Percentiles rank a stretch among this genome's conserved stretches.
phyloP scores from a whole-genome alignment of 2,888 invertebrate genomes.

The Mimachlamys varia region DNA sequence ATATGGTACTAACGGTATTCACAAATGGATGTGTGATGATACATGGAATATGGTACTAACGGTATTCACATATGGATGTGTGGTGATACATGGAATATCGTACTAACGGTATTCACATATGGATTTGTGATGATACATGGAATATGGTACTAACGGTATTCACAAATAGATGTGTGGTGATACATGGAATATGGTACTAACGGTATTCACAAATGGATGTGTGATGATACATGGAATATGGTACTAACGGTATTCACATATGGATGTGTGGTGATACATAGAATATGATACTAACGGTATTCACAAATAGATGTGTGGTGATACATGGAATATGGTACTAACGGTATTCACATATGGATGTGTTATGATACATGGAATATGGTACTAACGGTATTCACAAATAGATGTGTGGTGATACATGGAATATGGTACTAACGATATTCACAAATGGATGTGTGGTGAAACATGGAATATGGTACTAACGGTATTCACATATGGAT shows the following conservation, averaged over 20 bases:
- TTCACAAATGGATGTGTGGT: too few species aligned
- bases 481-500: too few species aligned
- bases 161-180: neutral
- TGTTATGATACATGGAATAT: neutral
- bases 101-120: slow-evolving; percentile 36
- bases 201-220: slow-evolving; percentile 27
- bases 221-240: neutral
- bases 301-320: slow-evolving; percentile 11
- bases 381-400: slow-evolving; percentile 36
- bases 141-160: slow-evolving; percentile 13
- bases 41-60: neutral
- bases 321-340: neutral
- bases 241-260: slow-evolving; percentile 36
- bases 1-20: slow-evolving; percentile 32
- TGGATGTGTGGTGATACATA: neutral
- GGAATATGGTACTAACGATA: too few species aligned
- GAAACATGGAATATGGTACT: too few species aligned
- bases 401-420: neutral
- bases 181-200: neutral
- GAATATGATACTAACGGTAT: slow-evolving; percentile 1
- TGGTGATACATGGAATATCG: neutral
- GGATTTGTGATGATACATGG: neutral
- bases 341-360: slow-evolving; percentile 35
- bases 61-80: slow-evolving; percentile 17
- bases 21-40: neutral